Conservation (phyloP, 1,140 invertebrate species). For the Drosophila sproati region DNA sequence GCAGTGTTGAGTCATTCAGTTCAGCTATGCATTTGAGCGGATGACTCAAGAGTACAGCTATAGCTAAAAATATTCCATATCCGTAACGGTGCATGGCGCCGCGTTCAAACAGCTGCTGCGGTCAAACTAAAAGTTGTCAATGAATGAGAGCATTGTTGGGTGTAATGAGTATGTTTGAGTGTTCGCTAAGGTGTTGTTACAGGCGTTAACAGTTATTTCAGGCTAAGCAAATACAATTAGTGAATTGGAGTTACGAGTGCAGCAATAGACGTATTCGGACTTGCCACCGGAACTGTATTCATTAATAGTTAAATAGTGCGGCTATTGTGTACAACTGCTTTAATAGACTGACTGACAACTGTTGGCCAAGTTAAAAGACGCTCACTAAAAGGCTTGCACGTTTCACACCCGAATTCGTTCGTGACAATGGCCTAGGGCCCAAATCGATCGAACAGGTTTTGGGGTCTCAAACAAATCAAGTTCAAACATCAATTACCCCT, state of each 20-base stretch:
- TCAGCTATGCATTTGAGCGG: constrained; percentile 4
- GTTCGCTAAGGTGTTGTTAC: constrained; percentile 19
- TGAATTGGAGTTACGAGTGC: constrained; percentile 4
- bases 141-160: constrained; percentile 30
- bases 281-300: constrained; percentile 42
- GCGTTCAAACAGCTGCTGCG: constrained; percentile 1
- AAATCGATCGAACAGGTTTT: constrained; percentile 24
- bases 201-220: constrained; percentile 22
- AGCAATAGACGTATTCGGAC: constrained; percentile 5
- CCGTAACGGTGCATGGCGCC: constrained; percentile 26
- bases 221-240: constrained; percentile 45
- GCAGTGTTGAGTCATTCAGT: constrained; percentile 39
- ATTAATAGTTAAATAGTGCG: neutral
- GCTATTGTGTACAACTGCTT: neutral
- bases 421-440: constrained; percentile 14
- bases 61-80: constrained; percentile 9
- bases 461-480: constrained; percentile 36
- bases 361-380: constrained; percentile 5
- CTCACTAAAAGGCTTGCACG: constrained; percentile 11
- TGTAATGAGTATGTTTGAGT: constrained; percentile 24
- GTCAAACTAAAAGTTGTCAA: constrained; percentile 22
- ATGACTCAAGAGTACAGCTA: neutral
- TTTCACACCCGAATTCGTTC: constrained; percentile 21
- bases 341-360: neutral
- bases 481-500: constrained; percentile 64